Conservation (phyloP, 2,113 vertebrate species). For the Ochotona curzoniae region DNA sequence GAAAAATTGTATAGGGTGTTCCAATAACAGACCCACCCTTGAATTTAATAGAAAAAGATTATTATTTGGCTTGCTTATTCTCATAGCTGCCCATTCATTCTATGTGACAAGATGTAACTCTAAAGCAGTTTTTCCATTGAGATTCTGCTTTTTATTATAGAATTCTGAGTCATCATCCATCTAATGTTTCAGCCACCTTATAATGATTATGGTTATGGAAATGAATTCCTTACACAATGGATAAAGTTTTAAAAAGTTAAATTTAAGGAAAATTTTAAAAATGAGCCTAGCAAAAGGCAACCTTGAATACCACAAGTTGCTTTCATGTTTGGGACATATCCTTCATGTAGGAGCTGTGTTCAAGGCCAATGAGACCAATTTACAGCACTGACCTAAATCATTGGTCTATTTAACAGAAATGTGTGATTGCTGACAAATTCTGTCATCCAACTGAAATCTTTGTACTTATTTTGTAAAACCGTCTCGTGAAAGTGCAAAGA, state of each 20-base stretch:
- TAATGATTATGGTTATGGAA: background rate
- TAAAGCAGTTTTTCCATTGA: background rate
- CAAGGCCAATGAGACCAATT: background rate
- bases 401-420: background rate
- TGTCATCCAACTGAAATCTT: background rate
- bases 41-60: background rate
- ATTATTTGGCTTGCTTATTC: background rate
- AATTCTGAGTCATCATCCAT: background rate
- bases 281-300: background rate
- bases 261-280: background rate
- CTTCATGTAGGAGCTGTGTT: background rate
- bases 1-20: background rate
- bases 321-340: background rate
- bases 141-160: background rate
- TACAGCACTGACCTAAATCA: background rate
- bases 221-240: background rate
- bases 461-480: background rate
- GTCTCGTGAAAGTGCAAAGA: background rate
- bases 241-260: too few relatives aligned
- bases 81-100: background rate
- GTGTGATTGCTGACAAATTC: background rate
- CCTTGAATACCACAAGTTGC: background rate
- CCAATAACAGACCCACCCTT: background rate
- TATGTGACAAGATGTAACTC: background rate
- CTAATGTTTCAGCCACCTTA: background rate